Base-by-base conservation (phyloP, 1,140 invertebrate genomes). In the Colletes gigas region DNA sequence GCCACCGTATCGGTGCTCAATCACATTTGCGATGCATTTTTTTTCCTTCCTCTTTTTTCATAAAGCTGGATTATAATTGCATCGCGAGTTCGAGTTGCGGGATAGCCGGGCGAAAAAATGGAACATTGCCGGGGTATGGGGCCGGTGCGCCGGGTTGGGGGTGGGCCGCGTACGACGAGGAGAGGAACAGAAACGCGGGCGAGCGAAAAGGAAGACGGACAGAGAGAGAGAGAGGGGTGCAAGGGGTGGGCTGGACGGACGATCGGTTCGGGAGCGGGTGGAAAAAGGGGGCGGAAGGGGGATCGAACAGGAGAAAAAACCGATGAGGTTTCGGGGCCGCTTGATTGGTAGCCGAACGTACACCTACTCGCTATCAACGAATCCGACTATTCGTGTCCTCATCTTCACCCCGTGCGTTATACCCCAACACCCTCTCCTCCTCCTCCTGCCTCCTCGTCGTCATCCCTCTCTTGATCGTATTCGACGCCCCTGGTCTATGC, bases 61-160 rank as follows among this genome's bases (percentile, higher is more conserved):
- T 93, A 93, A 93, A 93, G 92, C 92, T 93, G 92, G 91, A 93
- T 93, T 93, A 93, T 93, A 93, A 93, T 93, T 93, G 92, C 92
- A 92, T 93, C 92, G 91, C 90, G 90, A 93, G 92, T 91, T 92
- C 90, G 91, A 92, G 89, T 88, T 87, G 85, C 82, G 85, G 85
- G 85, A 85, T 86, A 86, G 84, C 85, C 85, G 85, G 84, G 82
- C 84, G 89, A 93, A 93, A 91, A 92, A 92, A 92, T 91, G 89
- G 89, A 90, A 89, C 89, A 88, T 85, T 88, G 85, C 76, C 81
- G 86, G 82, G 77, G 84, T 84, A 84, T 81, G 82, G 83, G 78
- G 85, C 65, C 21, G 76, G 47, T 63, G 60, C 71, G 72, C 74
- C 75, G 66, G 74, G 84, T 81, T 81, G 44, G 44, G 71, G 83